Base-by-base conservation (phyloP, 2,888 invertebrate species). In the Hypomecis atomaria region DNA sequence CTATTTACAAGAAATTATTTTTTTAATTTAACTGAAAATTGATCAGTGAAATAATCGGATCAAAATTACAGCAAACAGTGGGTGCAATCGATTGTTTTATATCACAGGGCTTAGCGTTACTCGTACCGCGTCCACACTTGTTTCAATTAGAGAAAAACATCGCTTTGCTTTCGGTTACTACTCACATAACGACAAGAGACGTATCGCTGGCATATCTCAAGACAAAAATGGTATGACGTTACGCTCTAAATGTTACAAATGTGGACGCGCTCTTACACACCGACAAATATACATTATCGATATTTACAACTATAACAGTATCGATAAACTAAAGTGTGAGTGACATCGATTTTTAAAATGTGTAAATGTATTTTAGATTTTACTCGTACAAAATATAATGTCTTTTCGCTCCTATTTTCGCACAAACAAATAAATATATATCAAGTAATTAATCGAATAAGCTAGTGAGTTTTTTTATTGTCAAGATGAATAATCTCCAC, bases 101-200 rank as follows among this genome's bases (percentile, higher is more conserved):
- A 87, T 87, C 87, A 87, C 87, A 87, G 86, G 84, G 77, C 85
- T 85, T 82, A 86, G 81, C 78, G 71, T 77, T 78, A 78, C 68
- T 73, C 4, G 38, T n/a, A 8, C 4, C 33, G 38, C 38, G 38
- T 56, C 45, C 38, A 56, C 38, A 56, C 4, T 33, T 38, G n/a
- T 50, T 9, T 9, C 47, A 48, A 38, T 50, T 23, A 50, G 11
- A 6, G 13, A 50, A 13, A 13, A 37, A 50, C n/a, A 11, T 34
- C 10, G 23, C 48, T 34, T n/a, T 36, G 6, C 36, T 48, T 48
- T 34, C 38, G 7, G 0, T 38, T 38, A 38, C 38, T 38, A 9
- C 9, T 38, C 38, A 38, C 6, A 38, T 38, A 0, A 38, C 9
- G 6, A 38, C 9, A 8, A 1, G 38, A 38, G 7, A 38, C 38